Evolutionary conservation across 2,888 invertebrate genomes (phyloP), one percentile per base, ranked within the genome.

Genomic region (Charanyca ferruginea): DNA sequence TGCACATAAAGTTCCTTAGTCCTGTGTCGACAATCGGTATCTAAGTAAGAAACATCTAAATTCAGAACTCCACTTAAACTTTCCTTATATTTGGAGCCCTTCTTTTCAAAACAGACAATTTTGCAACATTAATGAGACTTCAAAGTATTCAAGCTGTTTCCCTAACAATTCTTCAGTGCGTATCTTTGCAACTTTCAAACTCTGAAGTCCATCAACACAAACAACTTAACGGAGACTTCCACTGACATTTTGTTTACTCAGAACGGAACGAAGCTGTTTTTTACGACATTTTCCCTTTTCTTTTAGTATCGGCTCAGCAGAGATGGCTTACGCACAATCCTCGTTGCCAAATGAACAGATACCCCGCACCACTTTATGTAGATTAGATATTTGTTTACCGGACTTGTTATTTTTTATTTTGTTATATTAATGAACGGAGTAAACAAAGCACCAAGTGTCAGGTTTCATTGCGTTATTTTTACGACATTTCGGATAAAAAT

Each of bases 351-450:
- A 49, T 64, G 58, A 64, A 53, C 55, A 54, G 49, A 9, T 25
- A 11, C 66, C 59, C 73, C 66, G 20, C 60, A 60, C 67, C 69
- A 38, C 55, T 70, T 77, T 70, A 80, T 81, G 81, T 68, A 75
- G 68, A 83, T 80, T 68, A 80, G 66, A 71, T 75, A 73, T 80
- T 83, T 81, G 83, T 83, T 81, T 83, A 83, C 72, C 6, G 35
- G 55, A 73, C 71, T 54, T 62, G 55, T 80, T 83, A n/a, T n/a
- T 74, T 69, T 69, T 66, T 64, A 57, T 59, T 66, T 69, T 69
- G n/a, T 62, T 68, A 57, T 53, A 60, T 62, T 71, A 73, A 68
- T 66, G 64, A 77, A 69, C 52, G 38, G 23, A 57, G 52, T 66
- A 64, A 82, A 74, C 62, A 73, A 73, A 59, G 9, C 52, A 38